Conservation (phyloP, 2,888 invertebrate genomes). For the Rotaria sp. region DNA sequence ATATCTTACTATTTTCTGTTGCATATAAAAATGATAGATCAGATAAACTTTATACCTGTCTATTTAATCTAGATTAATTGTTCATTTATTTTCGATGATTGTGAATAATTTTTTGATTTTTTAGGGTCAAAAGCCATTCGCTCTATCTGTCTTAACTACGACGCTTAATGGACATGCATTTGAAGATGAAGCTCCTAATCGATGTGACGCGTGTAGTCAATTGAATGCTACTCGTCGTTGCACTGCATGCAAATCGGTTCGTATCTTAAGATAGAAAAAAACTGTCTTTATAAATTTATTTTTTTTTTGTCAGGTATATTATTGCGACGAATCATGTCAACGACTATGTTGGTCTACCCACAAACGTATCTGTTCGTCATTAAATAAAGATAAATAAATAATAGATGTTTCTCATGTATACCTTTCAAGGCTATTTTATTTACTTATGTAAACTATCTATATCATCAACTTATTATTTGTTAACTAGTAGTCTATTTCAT, state of each 20-base stretch:
- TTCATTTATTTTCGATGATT: too few species aligned
- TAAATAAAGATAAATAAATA: not conserved
- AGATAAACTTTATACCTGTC: too few species aligned
- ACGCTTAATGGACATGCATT: constrained; percentile 79
- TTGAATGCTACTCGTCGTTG: constrained; percentile 77
- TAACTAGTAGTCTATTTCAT: too few species aligned
- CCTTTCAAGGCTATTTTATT: too few species aligned
- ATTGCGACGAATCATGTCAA: constrained; percentile 89
- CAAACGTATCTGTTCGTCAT: constrained; percentile 46
- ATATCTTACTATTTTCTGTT: too few species aligned
- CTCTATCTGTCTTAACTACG: constrained; percentile 66
- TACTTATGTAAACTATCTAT: too few species aligned
- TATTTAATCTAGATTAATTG: too few species aligned
- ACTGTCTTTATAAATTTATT: not conserved
- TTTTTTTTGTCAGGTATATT: constrained; percentile 51
- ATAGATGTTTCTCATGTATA: too few species aligned
- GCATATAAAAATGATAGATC: too few species aligned
- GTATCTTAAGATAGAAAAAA: not conserved
- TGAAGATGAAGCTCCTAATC: constrained; percentile 48
- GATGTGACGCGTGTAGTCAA: constrained; percentile 50
- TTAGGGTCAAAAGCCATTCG: constrained; percentile 61
- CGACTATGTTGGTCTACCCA: constrained; percentile 65
- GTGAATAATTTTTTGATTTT: not conserved
- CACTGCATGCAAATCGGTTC: constrained; percentile 71
- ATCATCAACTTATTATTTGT: too few species aligned